Percentiles rank a stretch among this genome's conserved stretches.
Evolutionary conservation across 2,888 invertebrate genomes (phyloP).

Genomic region (Cataglyphis albicans): DNA sequence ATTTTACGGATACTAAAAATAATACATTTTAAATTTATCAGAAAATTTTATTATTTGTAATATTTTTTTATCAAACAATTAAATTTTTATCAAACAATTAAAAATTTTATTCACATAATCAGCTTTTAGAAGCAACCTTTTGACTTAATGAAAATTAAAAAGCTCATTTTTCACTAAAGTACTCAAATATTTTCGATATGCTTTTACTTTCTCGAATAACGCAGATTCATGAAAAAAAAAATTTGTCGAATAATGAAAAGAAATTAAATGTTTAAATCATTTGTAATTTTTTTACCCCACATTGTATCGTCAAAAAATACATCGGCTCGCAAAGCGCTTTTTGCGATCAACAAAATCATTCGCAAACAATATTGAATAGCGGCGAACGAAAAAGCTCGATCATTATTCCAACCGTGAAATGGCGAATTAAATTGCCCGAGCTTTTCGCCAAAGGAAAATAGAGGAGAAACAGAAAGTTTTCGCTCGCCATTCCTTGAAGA

Average conservation of each 20-base stretch:
- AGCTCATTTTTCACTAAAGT: neutral
- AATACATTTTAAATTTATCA: neutral
- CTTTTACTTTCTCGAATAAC: neutral
- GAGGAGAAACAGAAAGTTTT: neutral
- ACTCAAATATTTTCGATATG: neutral
- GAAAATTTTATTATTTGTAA: neutral
- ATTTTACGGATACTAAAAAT: neutral
- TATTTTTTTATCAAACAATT: neutral
- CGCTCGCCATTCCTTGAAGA: neutral
- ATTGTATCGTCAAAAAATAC: neutral
- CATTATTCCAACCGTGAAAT: neutral
- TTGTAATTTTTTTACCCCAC: neutral
- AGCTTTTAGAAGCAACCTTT: neutral
- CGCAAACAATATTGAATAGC: neutral
- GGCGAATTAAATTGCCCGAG: slow-evolving; percentile 18
- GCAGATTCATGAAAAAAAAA: neutral
- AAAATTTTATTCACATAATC: neutral
- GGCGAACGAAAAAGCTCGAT: too few species aligned
- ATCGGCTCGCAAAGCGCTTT: neutral
- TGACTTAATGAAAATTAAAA: neutral
- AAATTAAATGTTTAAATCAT: neutral
- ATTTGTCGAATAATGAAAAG: neutral
- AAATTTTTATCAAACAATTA: neutral
- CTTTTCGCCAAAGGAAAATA: neutral
- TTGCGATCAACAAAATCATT: neutral